A percentile compares a stretch with the other conserved stretches of the same genome.
Conservation (phyloP, 2,113 vertebrate genomes). For the Cacatua alba region DNA sequence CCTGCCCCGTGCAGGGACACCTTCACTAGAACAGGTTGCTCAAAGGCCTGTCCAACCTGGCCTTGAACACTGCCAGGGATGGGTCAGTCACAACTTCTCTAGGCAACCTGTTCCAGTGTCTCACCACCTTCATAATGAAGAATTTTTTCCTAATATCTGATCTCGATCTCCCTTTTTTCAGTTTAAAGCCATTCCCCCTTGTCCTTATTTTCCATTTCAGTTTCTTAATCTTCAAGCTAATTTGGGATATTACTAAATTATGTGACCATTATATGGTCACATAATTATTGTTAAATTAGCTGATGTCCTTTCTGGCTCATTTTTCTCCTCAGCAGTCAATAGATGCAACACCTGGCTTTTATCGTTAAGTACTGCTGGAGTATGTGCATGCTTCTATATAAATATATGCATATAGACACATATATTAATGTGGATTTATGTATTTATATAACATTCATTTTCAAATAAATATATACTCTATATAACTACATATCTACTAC, state of each 20-base stretch:
- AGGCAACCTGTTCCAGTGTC: background rate
- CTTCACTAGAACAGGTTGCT: background rate
- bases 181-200: background rate
- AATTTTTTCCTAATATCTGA: background rate
- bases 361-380: background rate
- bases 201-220: background rate
- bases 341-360: background rate
- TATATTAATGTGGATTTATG: background rate
- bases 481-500: background rate
- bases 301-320: background rate
- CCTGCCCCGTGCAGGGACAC: background rate
- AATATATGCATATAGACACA: background rate
- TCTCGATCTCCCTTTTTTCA: background rate
- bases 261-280: background rate
- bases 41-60: background rate
- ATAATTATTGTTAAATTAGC: background rate
- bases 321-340: background rate
- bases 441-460: background rate
- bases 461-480: background rate
- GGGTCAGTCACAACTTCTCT: background rate
- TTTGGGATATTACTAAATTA: background rate
- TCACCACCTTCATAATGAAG: background rate
- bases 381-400: background rate
- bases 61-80: background rate
- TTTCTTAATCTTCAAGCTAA: background rate